Evolutionary conservation across 2,888 invertebrate species (phyloP).

Genomic region (Tryphoninae sp.): DNA sequence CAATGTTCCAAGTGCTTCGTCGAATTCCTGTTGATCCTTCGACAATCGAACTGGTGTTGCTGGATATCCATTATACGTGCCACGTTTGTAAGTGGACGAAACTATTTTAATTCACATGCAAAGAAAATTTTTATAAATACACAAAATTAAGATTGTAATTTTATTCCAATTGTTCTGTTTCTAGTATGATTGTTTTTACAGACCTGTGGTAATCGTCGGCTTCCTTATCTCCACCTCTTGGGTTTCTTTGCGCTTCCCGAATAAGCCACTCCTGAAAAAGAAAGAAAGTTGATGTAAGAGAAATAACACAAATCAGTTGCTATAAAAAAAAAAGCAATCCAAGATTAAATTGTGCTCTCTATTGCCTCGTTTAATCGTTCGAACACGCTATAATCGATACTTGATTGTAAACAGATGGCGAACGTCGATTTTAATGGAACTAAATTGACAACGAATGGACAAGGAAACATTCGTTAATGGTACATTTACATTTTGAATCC

Average conservation of each 20-base stretch:
- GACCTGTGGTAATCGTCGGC: constrained; percentile 76
- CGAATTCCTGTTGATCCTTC: constrained; percentile 76
- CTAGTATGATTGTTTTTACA: constrained; percentile 2
- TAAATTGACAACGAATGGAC: constrained; percentile 37
- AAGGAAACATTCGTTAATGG: neutral
- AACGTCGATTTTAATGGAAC: constrained; percentile 37
- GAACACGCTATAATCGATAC: neutral
- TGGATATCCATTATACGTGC: constrained; percentile 69
- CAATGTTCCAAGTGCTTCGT: constrained; percentile 77
- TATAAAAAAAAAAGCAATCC: neutral
- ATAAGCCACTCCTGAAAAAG: constrained; percentile 75
- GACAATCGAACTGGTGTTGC: constrained; percentile 66
- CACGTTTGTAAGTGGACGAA: constrained; percentile 74
- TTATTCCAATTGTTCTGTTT: too few relatives aligned
- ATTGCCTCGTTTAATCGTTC: neutral
- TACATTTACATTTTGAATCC: neutral
- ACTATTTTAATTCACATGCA: constrained; percentile 64
- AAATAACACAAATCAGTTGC: constrained; percentile 16
- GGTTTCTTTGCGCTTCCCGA: constrained; percentile 75
- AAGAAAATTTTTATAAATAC: neutral
- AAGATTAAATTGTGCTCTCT: neutral
- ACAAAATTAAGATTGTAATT: neutral
- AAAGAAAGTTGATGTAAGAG: constrained; percentile 1
- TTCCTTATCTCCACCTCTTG: constrained; percentile 70
- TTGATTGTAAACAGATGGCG: constrained; percentile 31